Base-by-base conservation (phyloP, 2,888 invertebrate species). In the Apamea anceps region DNA sequence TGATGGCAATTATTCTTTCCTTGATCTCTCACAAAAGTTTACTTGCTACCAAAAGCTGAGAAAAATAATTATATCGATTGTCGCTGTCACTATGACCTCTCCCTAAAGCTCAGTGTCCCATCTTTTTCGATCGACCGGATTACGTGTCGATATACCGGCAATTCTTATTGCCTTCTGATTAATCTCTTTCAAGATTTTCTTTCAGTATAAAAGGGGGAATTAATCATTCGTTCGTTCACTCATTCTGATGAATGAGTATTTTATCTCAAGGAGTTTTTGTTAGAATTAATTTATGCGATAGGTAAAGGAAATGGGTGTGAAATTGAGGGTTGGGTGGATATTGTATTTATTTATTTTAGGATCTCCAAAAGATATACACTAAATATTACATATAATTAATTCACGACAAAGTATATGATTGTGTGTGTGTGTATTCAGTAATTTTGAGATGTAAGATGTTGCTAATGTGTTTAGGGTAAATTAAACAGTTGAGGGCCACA, bases 141-240 rank as follows among this genome's bases (percentile, higher is more conserved):
- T 86, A 89, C 77, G 84, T 85, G 78, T 81, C 72, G 75, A 86
- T 84, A 75, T 73, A 80, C 65, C 72, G 79, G 72, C 79, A 82
- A 86, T 87, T 83, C 80, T 81, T 83, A 88, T 89, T 89, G 85
- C 89, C 80, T 79, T 88, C 80, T 75, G 77, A 84, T 85, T 85
- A 87, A 88, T 88, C 84, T 80, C 75, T 71, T 83, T 80, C 77
- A 85, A 84, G 76, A 79, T 73, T 87, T 79, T 85, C 80, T 79
- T 77, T 85, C 60, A 48, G 32, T 71, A 76, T 76, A 80, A 77
- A 84, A 76, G 73, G 45, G 37, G 37, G 65, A 82, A 86, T 86
- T 86, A 87, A 87, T 87, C 74, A 85, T 78, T 85, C 70, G 65
- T 75, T 77, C 65, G 18, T 84, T 75, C 73, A 65, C 72, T 75